These are phyloP conservation scores for Drosophila baimaii DNA, from an alignment of 1,140 invertebrate genomes.

Conservation along the genomic window DNA sequence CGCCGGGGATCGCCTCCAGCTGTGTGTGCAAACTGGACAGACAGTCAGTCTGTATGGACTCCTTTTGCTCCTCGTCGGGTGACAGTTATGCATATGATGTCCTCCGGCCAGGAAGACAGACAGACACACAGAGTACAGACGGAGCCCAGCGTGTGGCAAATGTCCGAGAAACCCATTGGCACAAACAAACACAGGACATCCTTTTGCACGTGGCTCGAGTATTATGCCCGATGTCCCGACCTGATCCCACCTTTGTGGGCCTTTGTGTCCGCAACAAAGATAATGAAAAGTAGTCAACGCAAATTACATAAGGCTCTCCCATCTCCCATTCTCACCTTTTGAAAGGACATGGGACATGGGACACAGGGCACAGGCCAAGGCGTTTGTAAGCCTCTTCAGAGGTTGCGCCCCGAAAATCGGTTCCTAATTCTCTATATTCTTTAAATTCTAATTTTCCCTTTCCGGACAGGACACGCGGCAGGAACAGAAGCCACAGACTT, in stretches of 20 bases:
- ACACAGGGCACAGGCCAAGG: constrained; percentile 28
- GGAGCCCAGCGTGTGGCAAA: constrained; percentile 63
- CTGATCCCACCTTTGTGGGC: constrained; percentile 34
- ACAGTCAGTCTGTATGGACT: constrained; percentile 37
- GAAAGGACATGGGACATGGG: too few relatives aligned
- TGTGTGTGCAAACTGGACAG: constrained; percentile 22
- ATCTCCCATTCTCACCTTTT: not conserved
- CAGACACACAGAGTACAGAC: not conserved
- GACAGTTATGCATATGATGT: constrained; percentile 76
- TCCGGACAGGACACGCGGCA: constrained; percentile 51
- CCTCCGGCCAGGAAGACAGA: constrained; percentile 10
- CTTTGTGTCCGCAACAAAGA: constrained; percentile 56
- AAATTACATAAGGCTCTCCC: constrained; percentile 72
- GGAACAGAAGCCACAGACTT: constrained; percentile 70
- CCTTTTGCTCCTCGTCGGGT: constrained; percentile 6
- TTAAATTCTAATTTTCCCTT: constrained; percentile 5
- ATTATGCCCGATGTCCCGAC: constrained; percentile 17
- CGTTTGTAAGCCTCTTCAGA: constrained; percentile 80
- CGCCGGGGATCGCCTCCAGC: constrained; percentile 21
- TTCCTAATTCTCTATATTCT: constrained; percentile 55
- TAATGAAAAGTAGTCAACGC: constrained; percentile 73
- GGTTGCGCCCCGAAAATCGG: constrained; percentile 66
- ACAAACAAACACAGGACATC: constrained; percentile 43
- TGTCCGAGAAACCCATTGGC: constrained; percentile 71
- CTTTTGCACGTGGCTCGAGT: constrained; percentile 62